Conservation (phyloP, 2,888 invertebrate species). For the Adineta ricciae region DNA sequence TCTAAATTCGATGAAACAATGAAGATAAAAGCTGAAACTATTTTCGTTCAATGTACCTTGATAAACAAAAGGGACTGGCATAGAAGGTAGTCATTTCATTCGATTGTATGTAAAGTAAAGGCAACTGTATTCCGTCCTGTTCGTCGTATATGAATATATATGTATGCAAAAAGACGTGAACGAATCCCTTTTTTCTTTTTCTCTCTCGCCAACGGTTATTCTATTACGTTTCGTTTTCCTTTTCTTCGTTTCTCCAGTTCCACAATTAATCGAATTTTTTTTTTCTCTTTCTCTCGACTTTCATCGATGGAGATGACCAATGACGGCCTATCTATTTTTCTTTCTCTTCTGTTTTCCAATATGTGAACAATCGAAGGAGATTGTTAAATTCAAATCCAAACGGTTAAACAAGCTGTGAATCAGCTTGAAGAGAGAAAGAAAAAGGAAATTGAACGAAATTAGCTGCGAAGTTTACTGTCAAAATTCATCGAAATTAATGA, state of each 20-base stretch:
- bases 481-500: not conserved
- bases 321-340: not conserved
- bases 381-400: not conserved
- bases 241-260: not conserved
- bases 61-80: not conserved
- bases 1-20: not conserved
- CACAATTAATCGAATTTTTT: conserved; percentile 11
- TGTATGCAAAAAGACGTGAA: not conserved
- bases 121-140: not conserved
- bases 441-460: not conserved
- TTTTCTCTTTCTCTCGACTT: not conserved
- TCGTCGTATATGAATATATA: not conserved
- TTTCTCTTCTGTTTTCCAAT: not conserved
- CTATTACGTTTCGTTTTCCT: not conserved
- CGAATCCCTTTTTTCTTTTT: not conserved
- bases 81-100: not conserved
- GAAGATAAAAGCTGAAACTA: not conserved
- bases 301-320: not conserved
- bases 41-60: not conserved
- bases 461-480: not conserved
- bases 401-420: not conserved
- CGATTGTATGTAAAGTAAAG: not conserved
- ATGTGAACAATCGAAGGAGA: not conserved
- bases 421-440: not conserved
- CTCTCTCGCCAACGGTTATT: conserved; percentile 13